Base-by-base conservation (phyloP, 2,888 invertebrate species). In the Conchocele bisecta region DNA sequence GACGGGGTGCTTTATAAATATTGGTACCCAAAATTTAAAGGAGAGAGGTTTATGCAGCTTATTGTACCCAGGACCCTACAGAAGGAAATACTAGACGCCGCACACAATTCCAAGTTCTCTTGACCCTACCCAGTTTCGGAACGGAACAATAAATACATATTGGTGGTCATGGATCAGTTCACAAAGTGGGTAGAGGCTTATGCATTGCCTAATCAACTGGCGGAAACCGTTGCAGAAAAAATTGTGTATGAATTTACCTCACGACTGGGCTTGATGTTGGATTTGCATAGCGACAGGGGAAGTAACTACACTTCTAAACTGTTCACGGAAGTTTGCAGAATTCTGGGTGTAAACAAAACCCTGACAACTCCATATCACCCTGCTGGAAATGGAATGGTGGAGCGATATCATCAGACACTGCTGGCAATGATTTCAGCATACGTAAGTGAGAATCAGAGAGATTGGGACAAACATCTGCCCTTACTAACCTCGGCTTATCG, bases 121-220 rank as follows among this genome's bases (percentile, higher is more conserved):
- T 71, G 81, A 11, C 63, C 64, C 39, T 68, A 78, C 24, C 70
- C 66, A 1, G 37, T 53, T 42, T 48, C 67, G 17, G 51, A 39
- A 9, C 20, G 35, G 6, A 69, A 70, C 9, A 76, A 78, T 56
- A 60, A 59, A 31, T 65, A 41, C 28, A 69, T 61, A 50, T 75
- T 57, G 9, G 76, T 76, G 3, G 59, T 72, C 2, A 72, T 54
- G 22, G 75, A 75, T 17, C 66, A 80, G 24, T 63, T 73, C 17
- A 75, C 75, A 1, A 64, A 59, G 35, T 81, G 35, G 35, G 77
- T 66, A 2, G 65, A 73, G 24, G 54, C 60, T 5, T 59, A 64
- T 46, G 65, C 75, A 3, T 42, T 75, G 0, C 46, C 61, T 39
- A 63, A 77, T 28, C 64, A 66, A 31, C 61, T 61, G 24, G 73